Conservation (phyloP, 1,140 invertebrate genomes). For the Lucilia cuprina region DNA sequence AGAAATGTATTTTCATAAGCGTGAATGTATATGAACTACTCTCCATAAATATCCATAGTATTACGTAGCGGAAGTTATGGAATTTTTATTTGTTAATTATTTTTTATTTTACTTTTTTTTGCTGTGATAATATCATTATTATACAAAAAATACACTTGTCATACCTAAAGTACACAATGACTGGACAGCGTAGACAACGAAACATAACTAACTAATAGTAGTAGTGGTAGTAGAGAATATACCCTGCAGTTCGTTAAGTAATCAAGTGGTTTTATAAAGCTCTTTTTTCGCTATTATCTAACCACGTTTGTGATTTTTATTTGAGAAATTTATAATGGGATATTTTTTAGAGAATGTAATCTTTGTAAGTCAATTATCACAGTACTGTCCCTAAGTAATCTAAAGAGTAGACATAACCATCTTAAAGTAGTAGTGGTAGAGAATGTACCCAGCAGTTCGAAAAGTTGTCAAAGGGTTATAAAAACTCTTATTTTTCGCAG, state of each 20-base stretch:
- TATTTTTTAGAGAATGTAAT: too few relatives aligned
- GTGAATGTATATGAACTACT: background rate
- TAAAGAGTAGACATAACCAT: too few relatives aligned
- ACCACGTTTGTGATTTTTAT: too few relatives aligned
- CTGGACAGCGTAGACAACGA: background rate
- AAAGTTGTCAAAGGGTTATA: too few relatives aligned
- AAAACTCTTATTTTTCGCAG: too few relatives aligned
- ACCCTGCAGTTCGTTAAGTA: too few relatives aligned
- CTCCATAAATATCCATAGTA: background rate
- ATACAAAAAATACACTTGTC: background rate
- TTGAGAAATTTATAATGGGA: too few relatives aligned
- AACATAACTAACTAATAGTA: background rate
- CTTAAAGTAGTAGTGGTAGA: background rate
- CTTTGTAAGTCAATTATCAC: too few relatives aligned
- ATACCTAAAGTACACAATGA: background rate
- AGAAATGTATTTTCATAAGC: background rate
- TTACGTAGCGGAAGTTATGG: slow-evolving; percentile 32
- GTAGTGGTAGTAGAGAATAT: background rate
- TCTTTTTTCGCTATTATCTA: too few relatives aligned
- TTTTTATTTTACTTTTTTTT: background rate
- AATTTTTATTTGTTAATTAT: slow-evolving; percentile 4
- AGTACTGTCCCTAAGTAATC: too few relatives aligned
- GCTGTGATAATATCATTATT: slow-evolving; percentile 1
- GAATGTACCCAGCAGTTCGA: too few relatives aligned
- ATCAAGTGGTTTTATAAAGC: too few relatives aligned